Base-by-base conservation (phyloP, 1,140 invertebrate species). In the Uloborus diversus region DNA sequence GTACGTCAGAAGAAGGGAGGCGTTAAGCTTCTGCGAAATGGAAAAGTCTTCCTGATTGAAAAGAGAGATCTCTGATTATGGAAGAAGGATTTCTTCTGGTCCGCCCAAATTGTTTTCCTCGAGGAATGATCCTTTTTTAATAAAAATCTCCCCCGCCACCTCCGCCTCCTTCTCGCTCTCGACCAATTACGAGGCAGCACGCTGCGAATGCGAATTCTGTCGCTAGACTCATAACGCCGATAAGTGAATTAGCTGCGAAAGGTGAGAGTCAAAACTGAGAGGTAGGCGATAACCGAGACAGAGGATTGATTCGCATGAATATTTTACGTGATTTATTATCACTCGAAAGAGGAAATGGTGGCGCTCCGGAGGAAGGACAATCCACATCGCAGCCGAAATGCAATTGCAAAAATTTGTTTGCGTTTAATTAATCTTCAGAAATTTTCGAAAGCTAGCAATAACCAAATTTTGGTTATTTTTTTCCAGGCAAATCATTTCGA, bases 11-110 rank as follows among this genome's bases (percentile, higher is more conserved):
- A 66, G 61, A 66, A 33, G 73, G 61, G 73, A 66, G 73, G 73
- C 73, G 73, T 78, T 78, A 78, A 78, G 73, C 73, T 78, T 57
- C 73, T 66, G 73, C 73, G 73, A 78, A 78, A 78, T 78, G 73
- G 73, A 78, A 78, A 78, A 78, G 73, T 65, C 73, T 78, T 56
- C 73, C 73, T 78, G 73, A 78, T 78, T 78, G 73, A 78, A 78
- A 78, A 78, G 73, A 78, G 73, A 78, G 73, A 78, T 78, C 73
- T 78, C 73, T 78, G 73, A 78, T 78, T 78, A 78, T 78, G 73
- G 73, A 78, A 78, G 73, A 78, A 78, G 73, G 62, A 78, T 65
- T 78, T 66, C 73, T 78, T 78, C 73, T 65, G 61, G 61, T 78
- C 73, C 61, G 61, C 73, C 73, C 73, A 65, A 78, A 78, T 65